Evolutionary conservation across 2,113 vertebrate genomes (phyloP), one percentile per base, ranked within the genome.

Genomic region (Corapipo altera): DNA sequence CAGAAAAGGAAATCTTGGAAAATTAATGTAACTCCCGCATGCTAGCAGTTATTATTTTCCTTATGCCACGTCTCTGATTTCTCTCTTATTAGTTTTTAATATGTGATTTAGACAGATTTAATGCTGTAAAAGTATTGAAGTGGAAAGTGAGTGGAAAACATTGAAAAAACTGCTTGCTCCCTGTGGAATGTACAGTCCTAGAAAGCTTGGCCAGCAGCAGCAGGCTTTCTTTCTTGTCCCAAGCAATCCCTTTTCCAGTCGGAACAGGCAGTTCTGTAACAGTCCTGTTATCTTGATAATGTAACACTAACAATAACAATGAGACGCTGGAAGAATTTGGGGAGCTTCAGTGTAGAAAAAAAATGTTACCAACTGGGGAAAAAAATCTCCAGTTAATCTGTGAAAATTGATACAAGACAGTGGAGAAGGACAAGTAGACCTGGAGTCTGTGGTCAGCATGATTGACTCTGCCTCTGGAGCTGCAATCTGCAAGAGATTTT

Each of bases 181-280:
- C 57, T 69, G 79, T 95, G 92, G 79, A 95, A 93, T 91, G 72
- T 27, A 26, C 39, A 74, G 82, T 95, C 91, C 90, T 95, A 80
- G 95, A 96, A 96, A 96, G 95, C 76, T 90, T 96, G 85, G 85
- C 85, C 65, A 59, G 35, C 35, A 30, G 49, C 59, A 84, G 46
- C 24, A 7, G 20, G 21, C 79, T 94, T 93, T 43, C 51, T 81
- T 90, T 85, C 57, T 84, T 78, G 55, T 72, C 65, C 72, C 16
- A 26, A 48, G 59, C 69, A 84, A 85, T 59, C n/a, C 30, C 27
- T 93, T 88, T 83, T 44, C 83, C 64, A 80, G 4, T 67, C 4
- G 0, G 95, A 94, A 88, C 95, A 95, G 76, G 79, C 85, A 86
- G 88, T 93, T 84, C 95, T 81, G 67, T 88, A 64, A 80, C 57